Evolutionary conservation across 2,888 invertebrate genomes (phyloP).

Genomic region (Himalopsyche japonica): DNA sequence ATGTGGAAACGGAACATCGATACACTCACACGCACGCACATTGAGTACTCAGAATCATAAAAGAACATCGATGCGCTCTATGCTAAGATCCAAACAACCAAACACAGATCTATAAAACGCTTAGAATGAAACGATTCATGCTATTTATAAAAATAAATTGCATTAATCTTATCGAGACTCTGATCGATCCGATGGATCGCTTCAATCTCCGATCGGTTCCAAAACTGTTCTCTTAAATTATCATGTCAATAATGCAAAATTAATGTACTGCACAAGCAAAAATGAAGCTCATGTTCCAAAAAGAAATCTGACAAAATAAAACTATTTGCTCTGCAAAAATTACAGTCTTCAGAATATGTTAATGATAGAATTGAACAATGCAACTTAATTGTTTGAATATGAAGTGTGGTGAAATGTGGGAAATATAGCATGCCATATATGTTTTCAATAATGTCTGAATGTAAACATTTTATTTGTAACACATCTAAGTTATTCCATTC

Average conservation of each 20-base stretch:
- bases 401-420: neutral
- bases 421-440: neutral
- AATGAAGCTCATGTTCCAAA: neutral
- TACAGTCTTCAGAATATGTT: neutral
- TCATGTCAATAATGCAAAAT: neutral
- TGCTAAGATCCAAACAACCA: slow-evolving; percentile 31
- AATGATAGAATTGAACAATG: neutral
- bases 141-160: slow-evolving; percentile 5
- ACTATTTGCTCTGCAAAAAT: neutral
- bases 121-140: slow-evolving; percentile 34
- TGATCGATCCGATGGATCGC: neutral
- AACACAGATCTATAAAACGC: slow-evolving; percentile 32
- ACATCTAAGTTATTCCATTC: slow-evolving; percentile 1
- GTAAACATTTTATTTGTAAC: neutral
- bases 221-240: neutral
- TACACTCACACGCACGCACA: slow-evolving; percentile 24
- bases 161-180: neutral
- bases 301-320: neutral
- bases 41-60: slow-evolving; percentile 18
- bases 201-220: neutral
- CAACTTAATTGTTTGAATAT: neutral
- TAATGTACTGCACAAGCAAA: neutral
- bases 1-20: slow-evolving; percentile 8
- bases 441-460: neutral
- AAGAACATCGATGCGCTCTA: slow-evolving; percentile 35